Conservation (phyloP, 2,888 invertebrate species). For the Morpho helenor region DNA sequence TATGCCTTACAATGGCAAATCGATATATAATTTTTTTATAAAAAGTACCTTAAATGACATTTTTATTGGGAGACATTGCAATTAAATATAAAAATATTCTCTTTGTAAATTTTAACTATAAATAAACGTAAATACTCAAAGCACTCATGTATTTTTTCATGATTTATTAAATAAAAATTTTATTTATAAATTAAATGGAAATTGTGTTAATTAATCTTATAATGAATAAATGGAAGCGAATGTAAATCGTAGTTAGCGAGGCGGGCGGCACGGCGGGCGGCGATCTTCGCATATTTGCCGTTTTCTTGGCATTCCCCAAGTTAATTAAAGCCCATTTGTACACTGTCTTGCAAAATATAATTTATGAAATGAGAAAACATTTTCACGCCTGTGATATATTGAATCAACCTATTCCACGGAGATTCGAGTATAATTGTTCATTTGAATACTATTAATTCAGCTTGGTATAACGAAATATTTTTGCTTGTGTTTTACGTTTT, state of each 20-base stretch:
- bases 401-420: constrained; percentile 32
- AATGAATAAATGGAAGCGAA: constrained; percentile 56
- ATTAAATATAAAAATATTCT: too few species aligned
- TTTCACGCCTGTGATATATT: constrained; percentile 48
- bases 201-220: constrained; percentile 40
- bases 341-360: constrained; percentile 69
- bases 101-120: too few species aligned
- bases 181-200: constrained; percentile 20
- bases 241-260: constrained; percentile 63
- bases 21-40: too few species aligned
- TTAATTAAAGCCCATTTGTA: constrained; percentile 77
- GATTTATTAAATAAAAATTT: constrained; percentile 16
- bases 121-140: too few species aligned
- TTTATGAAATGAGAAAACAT: constrained; percentile 64
- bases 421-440: constrained; percentile 3
- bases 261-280: constrained; percentile 41
- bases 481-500: too few species aligned
- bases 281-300: constrained; percentile 66
- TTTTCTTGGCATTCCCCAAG: constrained; percentile 67
- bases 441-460: not conserved
- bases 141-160: constrained; percentile 14
- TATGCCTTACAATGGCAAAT: too few species aligned
- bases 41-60: too few species aligned
- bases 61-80: too few species aligned
- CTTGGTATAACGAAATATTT: too few species aligned